Conservation (phyloP, 2,888 invertebrate species). For the Zygothrica quintamaculata region DNA sequence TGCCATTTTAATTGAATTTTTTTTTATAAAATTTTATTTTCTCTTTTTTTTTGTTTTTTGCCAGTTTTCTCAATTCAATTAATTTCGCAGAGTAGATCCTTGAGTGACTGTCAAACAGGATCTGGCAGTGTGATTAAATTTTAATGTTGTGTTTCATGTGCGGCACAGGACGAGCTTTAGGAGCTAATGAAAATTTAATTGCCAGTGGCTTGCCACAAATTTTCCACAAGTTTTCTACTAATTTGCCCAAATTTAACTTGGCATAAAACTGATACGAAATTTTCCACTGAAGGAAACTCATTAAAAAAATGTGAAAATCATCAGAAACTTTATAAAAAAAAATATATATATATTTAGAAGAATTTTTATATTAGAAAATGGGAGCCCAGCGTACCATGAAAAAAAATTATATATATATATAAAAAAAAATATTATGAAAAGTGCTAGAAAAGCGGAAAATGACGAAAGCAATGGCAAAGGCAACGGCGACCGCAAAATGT, state of each 20-base stretch:
- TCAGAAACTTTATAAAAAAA: constrained; percentile 33
- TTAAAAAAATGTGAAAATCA: constrained; percentile 49
- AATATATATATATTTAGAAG: constrained; percentile 29
- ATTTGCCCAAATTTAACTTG: constrained; percentile 37
- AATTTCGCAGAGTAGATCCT: constrained; percentile 53
- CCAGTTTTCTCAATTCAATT: constrained; percentile 70
- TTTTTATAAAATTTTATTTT: too few species aligned
- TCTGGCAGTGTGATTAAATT: constrained; percentile 54
- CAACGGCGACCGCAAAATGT: constrained; percentile 49
- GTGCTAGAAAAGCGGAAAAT: constrained; percentile 54
- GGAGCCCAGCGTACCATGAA: constrained; percentile 61
- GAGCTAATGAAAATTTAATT: constrained; percentile 71
- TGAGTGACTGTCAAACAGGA: constrained; percentile 53
- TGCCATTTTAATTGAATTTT: constrained; percentile 14
- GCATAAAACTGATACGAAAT: constrained; percentile 17
- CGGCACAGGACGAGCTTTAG: constrained; percentile 39
- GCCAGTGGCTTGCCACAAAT: constrained; percentile 52
- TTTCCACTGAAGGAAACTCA: constrained; percentile 35
- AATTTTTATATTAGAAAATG: constrained; percentile 34
- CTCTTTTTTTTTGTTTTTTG: constrained; percentile 12
- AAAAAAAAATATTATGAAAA: constrained; percentile 76
- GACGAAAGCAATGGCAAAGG: constrained; percentile 6
- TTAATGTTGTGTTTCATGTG: constrained; percentile 64
- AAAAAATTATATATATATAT: constrained; percentile 39
- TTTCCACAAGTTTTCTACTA: constrained; percentile 17